Percentiles rank a stretch among this genome's conserved stretches.
These are phyloP conservation scores for Urocitellus parryii DNA, from an alignment of 2,113 vertebrate species.

Conservation along the genomic window DNA sequence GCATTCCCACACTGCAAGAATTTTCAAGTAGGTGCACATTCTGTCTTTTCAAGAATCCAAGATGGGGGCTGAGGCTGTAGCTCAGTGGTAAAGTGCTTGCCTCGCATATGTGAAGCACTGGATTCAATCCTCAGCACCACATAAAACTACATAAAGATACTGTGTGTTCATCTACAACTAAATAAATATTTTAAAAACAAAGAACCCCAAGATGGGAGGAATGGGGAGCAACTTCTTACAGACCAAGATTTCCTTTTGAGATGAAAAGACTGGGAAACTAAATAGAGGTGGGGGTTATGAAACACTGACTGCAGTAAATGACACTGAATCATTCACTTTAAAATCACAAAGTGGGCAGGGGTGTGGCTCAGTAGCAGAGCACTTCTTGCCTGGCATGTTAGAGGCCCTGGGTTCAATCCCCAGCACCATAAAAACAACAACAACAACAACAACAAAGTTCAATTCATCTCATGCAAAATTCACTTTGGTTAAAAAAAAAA, in stretches of 20 bases:
- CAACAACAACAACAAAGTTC: too few relatives aligned
- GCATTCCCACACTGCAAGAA: background rate
- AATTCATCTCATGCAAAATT: background rate
- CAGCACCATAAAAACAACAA: background rate
- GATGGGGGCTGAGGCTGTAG: too few relatives aligned
- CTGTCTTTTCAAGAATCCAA: background rate
- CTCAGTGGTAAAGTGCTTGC: too few relatives aligned
- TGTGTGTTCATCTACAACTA: too few relatives aligned
- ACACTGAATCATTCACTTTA: background rate
- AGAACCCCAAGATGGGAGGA: background rate
- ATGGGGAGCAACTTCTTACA: background rate
- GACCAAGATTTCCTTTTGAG: background rate
- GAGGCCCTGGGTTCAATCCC: background rate
- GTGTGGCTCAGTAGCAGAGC: background rate
- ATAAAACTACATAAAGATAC: too few relatives aligned
- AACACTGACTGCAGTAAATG: background rate
- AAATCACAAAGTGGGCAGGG: background rate
- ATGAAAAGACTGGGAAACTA: background rate
- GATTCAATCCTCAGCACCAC: too few relatives aligned
- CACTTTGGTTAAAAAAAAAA: background rate
- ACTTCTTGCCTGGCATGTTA: background rate
- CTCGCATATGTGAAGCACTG: too few relatives aligned
- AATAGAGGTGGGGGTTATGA: too few relatives aligned
- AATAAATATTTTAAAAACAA: too few relatives aligned
- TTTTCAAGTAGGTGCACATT: background rate